These are phyloP conservation scores for Cassiopea andromeda DNA, from an alignment of 30 jellyfish, hydroid and myxozoan genomes.

Conservation along the genomic window DNA sequence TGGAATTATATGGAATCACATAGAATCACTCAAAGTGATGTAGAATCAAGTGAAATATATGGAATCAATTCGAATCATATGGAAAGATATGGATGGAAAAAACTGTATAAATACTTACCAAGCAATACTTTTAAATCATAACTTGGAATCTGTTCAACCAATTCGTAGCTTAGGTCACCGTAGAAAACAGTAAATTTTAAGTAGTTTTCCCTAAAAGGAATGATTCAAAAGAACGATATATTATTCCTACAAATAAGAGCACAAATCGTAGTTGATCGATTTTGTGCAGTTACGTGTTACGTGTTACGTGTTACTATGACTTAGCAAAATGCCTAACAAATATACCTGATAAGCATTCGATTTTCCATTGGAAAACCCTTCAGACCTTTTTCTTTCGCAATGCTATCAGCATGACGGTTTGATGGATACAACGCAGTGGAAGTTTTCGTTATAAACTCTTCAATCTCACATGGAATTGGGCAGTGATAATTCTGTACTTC, in stretches of 20 bases:
- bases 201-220: slow-evolving; percentile 77
- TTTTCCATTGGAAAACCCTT: slow-evolving; percentile 77
- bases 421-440: slow-evolving; percentile 80
- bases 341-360: slow-evolving; percentile 72
- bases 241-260: too few relatives aligned
- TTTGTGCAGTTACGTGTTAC: background rate
- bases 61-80: too few relatives aligned
- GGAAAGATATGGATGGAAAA: too few relatives aligned
- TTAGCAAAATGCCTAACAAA: background rate
- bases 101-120: slow-evolving; percentile 77
- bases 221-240: too few relatives aligned
- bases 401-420: slow-evolving; percentile 61
- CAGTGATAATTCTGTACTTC: slow-evolving; percentile 46
- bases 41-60: too few relatives aligned
- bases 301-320: background rate
- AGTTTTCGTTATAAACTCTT: slow-evolving; percentile 26
- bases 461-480: slow-evolving; percentile 81
- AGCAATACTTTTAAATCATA: slow-evolving; percentile 84
- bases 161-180: slow-evolving; percentile 71
- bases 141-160: slow-evolving; percentile 85
- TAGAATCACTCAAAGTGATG: too few relatives aligned
- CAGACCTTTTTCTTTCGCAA: slow-evolving; percentile 44
- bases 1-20: too few relatives aligned
- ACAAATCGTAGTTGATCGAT: background rate
- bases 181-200: slow-evolving; percentile 66